A percentile compares a stretch with the other conserved stretches of the same genome.
These are phyloP conservation scores for Scatophagus argus DNA, from an alignment of 2,113 vertebrate species.

Conservation along the genomic window DNA sequence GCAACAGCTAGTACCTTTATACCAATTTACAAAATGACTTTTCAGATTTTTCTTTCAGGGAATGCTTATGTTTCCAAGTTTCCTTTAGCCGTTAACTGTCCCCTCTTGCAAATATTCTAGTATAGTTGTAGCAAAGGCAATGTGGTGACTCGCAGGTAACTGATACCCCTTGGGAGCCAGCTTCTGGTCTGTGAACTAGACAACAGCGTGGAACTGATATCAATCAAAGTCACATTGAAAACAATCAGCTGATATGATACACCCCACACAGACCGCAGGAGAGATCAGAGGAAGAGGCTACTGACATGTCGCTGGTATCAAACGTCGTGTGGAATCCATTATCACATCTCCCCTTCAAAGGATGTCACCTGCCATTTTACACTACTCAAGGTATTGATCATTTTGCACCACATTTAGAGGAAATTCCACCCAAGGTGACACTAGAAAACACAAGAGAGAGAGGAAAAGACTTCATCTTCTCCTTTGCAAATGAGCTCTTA, in stretches of 20 bases:
- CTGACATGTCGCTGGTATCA: slow-evolving; percentile 56
- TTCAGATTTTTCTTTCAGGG: not conserved
- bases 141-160: slow-evolving; percentile 59
- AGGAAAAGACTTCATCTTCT: slow-evolving; percentile 46
- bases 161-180: slow-evolving; percentile 54
- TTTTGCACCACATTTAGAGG: slow-evolving; percentile 71
- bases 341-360: slow-evolving; percentile 71
- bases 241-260: slow-evolving; percentile 77
- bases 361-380: slow-evolving; percentile 80
- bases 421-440: slow-evolving; percentile 80
- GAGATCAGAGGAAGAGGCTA: slow-evolving; percentile 57
- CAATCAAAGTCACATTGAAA: slow-evolving; percentile 84
- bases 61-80: slow-evolving; percentile 10
- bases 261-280: slow-evolving; percentile 54
- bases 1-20: not conserved
- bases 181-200: slow-evolving; percentile 60
- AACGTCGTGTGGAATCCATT: slow-evolving; percentile 67
- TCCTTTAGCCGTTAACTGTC: slow-evolving; percentile 10
- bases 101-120: slow-evolving; percentile 1
- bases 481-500: slow-evolving; percentile 75
- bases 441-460: slow-evolving; percentile 59
- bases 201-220: slow-evolving; percentile 72
- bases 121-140: slow-evolving; percentile 37
- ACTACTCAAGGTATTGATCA: slow-evolving; percentile 78
- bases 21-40: not conserved